Conservation (phyloP, 2,113 vertebrate genomes). For the Etia nguti region DNA sequence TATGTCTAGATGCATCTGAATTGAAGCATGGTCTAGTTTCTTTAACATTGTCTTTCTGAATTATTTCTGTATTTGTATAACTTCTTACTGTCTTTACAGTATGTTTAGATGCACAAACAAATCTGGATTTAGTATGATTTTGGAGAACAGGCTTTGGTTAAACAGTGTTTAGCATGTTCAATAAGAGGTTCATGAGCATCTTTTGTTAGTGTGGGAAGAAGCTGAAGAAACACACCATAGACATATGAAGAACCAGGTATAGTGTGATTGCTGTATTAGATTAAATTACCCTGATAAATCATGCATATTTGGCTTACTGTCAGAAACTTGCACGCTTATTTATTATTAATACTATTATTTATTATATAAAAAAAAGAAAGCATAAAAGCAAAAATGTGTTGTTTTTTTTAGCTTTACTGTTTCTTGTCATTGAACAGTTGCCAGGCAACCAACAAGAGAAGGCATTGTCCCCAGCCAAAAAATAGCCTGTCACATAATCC, state of each 20-base stretch:
- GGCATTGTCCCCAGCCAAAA: neutral
- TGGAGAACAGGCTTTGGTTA: neutral
- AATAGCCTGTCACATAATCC: neutral
- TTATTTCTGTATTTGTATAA: neutral
- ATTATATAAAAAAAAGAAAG: neutral
- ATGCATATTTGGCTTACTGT: neutral
- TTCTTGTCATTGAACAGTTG: neutral
- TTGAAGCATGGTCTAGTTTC: neutral
- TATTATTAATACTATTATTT: neutral
- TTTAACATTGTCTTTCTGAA: neutral
- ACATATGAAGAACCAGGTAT: rapidly evolving
- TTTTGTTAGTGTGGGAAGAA: neutral
- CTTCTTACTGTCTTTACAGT: neutral
- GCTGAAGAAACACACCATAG: neutral
- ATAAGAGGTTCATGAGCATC: neutral
- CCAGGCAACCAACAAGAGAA: neutral
- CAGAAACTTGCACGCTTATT: neutral
- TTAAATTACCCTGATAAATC: neutral
- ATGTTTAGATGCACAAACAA: neutral
- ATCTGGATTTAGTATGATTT: neutral
- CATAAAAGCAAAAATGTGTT: neutral
- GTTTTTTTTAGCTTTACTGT: neutral
- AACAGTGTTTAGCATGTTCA: neutral
- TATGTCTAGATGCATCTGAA: slow-evolving; percentile 12
- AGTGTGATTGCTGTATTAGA: neutral